Evolutionary conservation across 2,797 vertebrate species (phyloP).

Genomic region (Triplophysa yarkandensis): DNA sequence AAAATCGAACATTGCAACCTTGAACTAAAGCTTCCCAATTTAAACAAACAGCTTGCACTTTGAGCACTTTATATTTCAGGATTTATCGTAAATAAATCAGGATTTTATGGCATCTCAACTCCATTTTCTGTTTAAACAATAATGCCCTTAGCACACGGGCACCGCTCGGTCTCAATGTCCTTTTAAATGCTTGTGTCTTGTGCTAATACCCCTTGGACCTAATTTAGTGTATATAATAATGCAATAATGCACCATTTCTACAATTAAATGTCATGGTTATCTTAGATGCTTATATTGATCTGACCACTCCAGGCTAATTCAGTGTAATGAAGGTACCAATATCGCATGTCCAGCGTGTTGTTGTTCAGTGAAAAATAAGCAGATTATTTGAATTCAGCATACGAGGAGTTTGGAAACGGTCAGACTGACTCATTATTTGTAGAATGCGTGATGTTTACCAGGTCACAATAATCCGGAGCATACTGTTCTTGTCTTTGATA

Average conservation of each 20-base stretch:
- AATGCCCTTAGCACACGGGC: neutral
- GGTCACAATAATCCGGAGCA: neutral
- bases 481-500: neutral
- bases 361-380: conserved; percentile 17
- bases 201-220: neutral
- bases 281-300: conserved; percentile 25
- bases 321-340: conserved; percentile 13
- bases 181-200: neutral
- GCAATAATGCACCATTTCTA: conserved; percentile 12
- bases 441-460: conserved; percentile 13
- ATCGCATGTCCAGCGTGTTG: conserved; percentile 6
- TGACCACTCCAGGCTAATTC: conserved; percentile 21
- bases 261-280: conserved; percentile 11
- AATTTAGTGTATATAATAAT: conserved; percentile 9
- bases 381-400: conserved; percentile 25
- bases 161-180: neutral
- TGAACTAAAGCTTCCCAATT: too few species aligned
- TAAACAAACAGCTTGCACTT: too few species aligned
- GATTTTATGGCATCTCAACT: neutral
- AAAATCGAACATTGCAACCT: too few species aligned
- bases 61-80: neutral
- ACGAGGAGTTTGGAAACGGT: neutral
- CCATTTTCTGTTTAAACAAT: neutral
- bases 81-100: too few species aligned
- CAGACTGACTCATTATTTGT: neutral